Base-by-base conservation (phyloP, 37 sponge, comb jelly and placozoan genomes). In the Tethya wilhelma region DNA sequence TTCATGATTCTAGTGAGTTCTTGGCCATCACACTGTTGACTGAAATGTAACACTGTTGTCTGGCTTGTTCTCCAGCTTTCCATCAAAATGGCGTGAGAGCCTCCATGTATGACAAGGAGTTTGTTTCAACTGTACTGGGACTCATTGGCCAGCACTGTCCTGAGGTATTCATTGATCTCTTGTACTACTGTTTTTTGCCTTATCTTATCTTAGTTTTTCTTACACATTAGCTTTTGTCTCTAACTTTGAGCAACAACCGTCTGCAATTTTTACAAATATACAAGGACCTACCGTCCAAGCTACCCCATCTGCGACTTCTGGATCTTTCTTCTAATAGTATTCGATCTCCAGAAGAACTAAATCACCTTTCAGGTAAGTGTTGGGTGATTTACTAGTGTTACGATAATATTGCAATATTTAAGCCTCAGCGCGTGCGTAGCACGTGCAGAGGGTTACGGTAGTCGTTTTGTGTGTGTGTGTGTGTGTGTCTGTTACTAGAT, bases 291-390 rank as follows among this genome's bases (percentile, higher is more conserved):
- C 68, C 76, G 4, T 37, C 55, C 26, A 84, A 73, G 56, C 84
- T 80, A 26, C 55, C 58, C 17, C 42, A 40, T 30, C 65, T 90
- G 7, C 68, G 84, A 57, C 74, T 66, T 2, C 67, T 90, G 20
- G 72, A 84, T 40, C 76, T 90, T 9, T 90, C 85, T 38, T 80
- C 79, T 42, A 90, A 90, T 57, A 25, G 70, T 60, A 23, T 88
- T 1, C 70, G 44, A 4, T 49, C 32, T 44, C 36, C 53, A 20
- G 63, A 45, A 19, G 88, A 88, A 41, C 41, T 88, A n/a, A 66
- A 88, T 64, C 43, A 56, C 42, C 4, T 88, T 31, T 12, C 19
- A 43, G 69, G 73, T 14, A 71, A 77, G 76, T 26, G n/a, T 0
- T 42, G 65, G 0, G 72, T 88, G 23, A 88, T 71, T 9, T n/a